phyloP scores from a whole-genome alignment of 2,888 invertebrate genomes.

The Plebejus anna region DNA sequence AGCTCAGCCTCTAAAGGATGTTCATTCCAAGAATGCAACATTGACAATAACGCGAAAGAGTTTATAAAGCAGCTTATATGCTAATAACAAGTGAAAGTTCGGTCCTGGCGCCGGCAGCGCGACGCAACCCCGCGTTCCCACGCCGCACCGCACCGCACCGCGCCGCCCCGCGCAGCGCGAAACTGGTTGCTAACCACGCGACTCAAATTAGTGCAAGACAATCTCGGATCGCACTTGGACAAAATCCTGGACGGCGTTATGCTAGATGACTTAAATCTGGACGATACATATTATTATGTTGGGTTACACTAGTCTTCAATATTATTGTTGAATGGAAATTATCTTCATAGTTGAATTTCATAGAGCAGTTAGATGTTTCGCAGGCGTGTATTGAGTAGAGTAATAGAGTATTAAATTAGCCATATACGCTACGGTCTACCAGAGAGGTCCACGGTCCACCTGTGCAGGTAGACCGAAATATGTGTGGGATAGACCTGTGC shows the following conservation, averaged over 20 bases:
- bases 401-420: no score
- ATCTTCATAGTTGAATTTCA: no score
- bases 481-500: no score
- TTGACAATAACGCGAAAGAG: neutral
- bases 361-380: no score
- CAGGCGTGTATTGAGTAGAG: no score
- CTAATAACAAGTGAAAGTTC: slow-evolving; percentile 27
- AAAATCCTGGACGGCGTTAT: neutral
- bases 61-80: slow-evolving; percentile 15
- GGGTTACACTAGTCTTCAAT: neutral
- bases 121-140: slow-evolving; percentile 56
- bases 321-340: no score
- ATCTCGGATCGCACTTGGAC: slow-evolving; percentile 42
- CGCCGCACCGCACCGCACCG: slow-evolving; percentile 47
- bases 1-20: neutral
- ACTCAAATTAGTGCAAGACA: slow-evolving; percentile 74
- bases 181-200: slow-evolving; percentile 72
- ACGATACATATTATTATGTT: neutral
- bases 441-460: no score
- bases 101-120: slow-evolving; percentile 20
- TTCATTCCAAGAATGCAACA: neutral
- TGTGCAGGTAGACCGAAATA: no score
- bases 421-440: no score
- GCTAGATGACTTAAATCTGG: neutral
- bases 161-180: slow-evolving; percentile 74